A percentile compares a stretch with the other conserved stretches of the same genome.
Conservation (phyloP, 2,888 invertebrate species). For the Xylota sylvarum region DNA sequence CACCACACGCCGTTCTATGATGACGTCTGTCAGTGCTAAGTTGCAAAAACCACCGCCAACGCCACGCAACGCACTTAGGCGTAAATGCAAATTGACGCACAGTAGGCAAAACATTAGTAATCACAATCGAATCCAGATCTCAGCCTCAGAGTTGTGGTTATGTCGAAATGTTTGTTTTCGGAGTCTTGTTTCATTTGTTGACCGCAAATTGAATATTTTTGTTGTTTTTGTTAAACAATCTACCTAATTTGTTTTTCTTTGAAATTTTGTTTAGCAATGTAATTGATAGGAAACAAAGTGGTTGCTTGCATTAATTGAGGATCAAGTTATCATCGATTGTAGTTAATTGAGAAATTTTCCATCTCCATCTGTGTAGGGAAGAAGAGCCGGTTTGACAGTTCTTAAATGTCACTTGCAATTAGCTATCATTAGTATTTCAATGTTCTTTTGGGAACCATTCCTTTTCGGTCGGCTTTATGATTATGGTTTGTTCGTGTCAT, state of each 20-base stretch:
- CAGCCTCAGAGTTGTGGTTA: slow-evolving; percentile 22
- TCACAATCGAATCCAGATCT: slow-evolving; percentile 12
- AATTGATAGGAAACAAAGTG: slow-evolving; percentile 13
- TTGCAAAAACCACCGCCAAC: not conserved
- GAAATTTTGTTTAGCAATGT: not conserved
- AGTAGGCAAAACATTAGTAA: not conserved
- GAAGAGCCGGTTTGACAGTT: slow-evolving; percentile 5
- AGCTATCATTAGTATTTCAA: slow-evolving; percentile 6
- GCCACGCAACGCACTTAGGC: slow-evolving; percentile 6
- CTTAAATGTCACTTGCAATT: slow-evolving; percentile 8
- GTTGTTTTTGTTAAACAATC: not conserved
- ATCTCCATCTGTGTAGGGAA: not conserved
- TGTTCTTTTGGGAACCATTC: not conserved
- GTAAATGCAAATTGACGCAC: slow-evolving; percentile 22
- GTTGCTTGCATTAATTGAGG: not conserved
- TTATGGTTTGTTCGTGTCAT: not conserved
- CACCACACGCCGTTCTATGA: not conserved
- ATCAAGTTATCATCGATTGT: not conserved
- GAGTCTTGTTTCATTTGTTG: slow-evolving; percentile 7
- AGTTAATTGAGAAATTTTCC: slow-evolving; percentile 24
- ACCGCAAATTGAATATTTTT: slow-evolving; percentile 30
- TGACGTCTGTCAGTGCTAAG: not conserved
- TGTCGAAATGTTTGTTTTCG: not conserved
- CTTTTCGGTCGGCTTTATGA: not conserved
- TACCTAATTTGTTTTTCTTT: slow-evolving; percentile 12